Conservation (phyloP, 1,140 invertebrate genomes). For the Bombus soroeensis region DNA sequence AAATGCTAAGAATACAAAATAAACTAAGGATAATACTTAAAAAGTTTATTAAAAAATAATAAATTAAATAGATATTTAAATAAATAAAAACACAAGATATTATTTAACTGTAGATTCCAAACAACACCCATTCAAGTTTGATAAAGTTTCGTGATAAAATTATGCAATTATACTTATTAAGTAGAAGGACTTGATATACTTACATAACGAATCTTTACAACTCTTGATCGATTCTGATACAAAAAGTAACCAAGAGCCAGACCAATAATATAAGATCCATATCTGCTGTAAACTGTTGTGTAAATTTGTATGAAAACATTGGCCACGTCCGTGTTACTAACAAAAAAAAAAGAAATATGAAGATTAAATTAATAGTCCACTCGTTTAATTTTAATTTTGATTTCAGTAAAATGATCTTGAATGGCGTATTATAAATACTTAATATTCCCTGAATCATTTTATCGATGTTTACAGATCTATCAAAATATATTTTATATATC, state of each 20-base stretch:
- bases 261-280: constrained; percentile 79
- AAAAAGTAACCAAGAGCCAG: constrained; percentile 77
- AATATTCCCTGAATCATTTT: background rate
- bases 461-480: background rate
- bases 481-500: background rate
- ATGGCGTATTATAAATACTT: background rate
- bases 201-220: constrained; percentile 70
- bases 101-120: background rate
- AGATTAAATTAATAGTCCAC: background rate
- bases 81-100: background rate
- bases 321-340: constrained; percentile 60
- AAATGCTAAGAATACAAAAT: background rate
- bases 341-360: background rate
- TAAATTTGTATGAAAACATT: constrained; percentile 75
- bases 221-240: constrained; percentile 57
- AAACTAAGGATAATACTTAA: background rate
- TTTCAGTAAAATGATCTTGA: background rate
- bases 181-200: constrained; percentile 40
- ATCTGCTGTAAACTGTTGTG: constrained; percentile 74
- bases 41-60: background rate
- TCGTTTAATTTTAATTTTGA: constrained; percentile 8
- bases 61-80: background rate
- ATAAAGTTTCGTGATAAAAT: background rate
- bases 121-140: background rate
- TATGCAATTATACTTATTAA: background rate